These are phyloP conservation scores for Ceratosolen fusciceps DNA, from an alignment of 1,140 invertebrate genomes.

Conservation along the genomic window DNA sequence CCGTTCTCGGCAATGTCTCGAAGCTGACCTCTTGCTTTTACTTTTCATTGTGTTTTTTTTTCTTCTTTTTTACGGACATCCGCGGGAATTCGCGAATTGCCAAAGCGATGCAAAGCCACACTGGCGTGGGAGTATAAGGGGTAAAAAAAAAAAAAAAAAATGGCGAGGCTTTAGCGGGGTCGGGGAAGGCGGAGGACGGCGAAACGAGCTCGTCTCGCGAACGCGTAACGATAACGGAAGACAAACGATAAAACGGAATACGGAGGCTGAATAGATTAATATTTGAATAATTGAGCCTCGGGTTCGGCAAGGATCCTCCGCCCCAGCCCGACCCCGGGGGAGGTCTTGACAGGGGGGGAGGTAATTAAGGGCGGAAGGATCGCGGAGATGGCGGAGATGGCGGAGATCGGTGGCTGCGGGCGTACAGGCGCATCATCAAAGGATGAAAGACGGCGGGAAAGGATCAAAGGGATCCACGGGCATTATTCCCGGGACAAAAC, in stretches of 20 bases:
- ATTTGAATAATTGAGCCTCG: not conserved
- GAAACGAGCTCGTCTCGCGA: not conserved
- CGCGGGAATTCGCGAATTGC: no score
- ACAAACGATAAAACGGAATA: not conserved
- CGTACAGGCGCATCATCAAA: not conserved
- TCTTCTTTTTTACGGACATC: no score
- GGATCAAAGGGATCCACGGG: constrained; percentile 11
- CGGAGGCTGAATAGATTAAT: not conserved
- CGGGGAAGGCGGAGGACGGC: not conserved
- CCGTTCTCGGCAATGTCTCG: no score
- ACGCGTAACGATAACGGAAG: not conserved
- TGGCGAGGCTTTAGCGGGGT: no score
- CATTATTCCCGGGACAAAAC: not conserved
- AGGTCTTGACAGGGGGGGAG: not conserved
- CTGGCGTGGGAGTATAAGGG: no score
- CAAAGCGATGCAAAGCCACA: no score
- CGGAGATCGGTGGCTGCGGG: not conserved
- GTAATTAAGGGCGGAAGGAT: not conserved
- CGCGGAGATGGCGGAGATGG: not conserved
- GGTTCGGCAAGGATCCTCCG: not conserved
- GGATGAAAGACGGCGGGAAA: not conserved
- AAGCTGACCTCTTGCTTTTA: no score
- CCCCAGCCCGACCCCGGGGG: no score
- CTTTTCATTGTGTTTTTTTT: no score
- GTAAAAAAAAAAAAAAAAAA: no score